phyloP scores from a whole-genome alignment of 37 sponge, comb jelly and placozoan genomes.

The Diacarnus erythraeanus region DNA sequence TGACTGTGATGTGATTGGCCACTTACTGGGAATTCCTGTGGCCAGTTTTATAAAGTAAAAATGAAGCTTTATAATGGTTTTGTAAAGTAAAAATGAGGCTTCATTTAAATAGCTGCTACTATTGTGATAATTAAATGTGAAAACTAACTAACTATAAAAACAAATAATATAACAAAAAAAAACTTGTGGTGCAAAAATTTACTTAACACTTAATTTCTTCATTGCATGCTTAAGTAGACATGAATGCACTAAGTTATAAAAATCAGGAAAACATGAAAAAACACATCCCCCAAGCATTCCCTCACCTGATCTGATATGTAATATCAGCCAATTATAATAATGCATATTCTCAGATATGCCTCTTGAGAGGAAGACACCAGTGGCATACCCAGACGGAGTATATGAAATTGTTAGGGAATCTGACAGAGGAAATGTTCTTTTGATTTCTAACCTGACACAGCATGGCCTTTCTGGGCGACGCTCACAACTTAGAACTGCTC shows the following conservation, averaged over 20 bases:
- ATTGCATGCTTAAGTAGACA: too few relatives aligned
- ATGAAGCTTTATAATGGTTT: too few relatives aligned
- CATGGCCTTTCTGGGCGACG: constrained; percentile 71
- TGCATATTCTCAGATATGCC: constrained; percentile 48
- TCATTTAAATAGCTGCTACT: too few relatives aligned
- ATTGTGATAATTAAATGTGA: too few relatives aligned
- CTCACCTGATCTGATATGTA: too few relatives aligned
- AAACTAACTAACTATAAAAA: too few relatives aligned
- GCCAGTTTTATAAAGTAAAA: too few relatives aligned
- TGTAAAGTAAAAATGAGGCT: too few relatives aligned
- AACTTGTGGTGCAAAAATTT: too few relatives aligned
- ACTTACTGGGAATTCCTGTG: too few relatives aligned
- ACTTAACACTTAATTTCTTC: neutral
- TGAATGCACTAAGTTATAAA: neutral
- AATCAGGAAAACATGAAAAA: neutral
- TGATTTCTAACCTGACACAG: constrained; percentile 70
- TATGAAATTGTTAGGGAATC: constrained; percentile 71
- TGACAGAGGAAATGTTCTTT: constrained; percentile 57
- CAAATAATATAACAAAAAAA: too few relatives aligned
- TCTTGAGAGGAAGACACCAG: constrained; percentile 66
- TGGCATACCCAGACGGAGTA: constrained; percentile 75
- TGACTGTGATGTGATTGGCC: neutral
- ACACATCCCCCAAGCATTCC: too few relatives aligned
- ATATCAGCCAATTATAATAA: neutral
- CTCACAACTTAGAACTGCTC: constrained; percentile 52